phyloP scores from a whole-genome alignment of 2,113 vertebrate genomes.

The Aptenodytes forsteri region DNA sequence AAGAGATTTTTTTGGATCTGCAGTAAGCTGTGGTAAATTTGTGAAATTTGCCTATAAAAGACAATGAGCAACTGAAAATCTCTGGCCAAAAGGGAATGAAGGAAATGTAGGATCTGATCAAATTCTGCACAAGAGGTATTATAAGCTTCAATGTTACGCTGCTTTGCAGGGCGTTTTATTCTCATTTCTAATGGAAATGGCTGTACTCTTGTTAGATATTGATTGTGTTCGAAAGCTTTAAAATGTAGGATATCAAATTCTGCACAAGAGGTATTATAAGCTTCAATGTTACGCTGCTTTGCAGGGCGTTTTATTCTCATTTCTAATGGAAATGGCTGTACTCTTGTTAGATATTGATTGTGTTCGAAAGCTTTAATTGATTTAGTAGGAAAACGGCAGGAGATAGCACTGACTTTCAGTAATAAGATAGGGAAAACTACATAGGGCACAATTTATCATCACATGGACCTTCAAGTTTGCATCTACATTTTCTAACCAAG shows the following conservation, averaged over 20 bases:
- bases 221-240: too few relatives aligned
- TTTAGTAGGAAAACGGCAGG: neutral
- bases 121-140: neutral
- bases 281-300: neutral
- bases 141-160: neutral
- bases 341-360: neutral
- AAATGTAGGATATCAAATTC: neutral
- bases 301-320: neutral
- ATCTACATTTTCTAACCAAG: neutral
- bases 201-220: neutral
- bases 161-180: neutral
- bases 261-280: neutral
- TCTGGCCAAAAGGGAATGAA: neutral
- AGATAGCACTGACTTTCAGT: neutral
- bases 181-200: neutral
- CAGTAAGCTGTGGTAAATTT: neutral
- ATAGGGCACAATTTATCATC: neutral
- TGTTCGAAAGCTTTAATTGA: neutral
- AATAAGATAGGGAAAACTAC: neutral
- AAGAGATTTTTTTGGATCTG: neutral
- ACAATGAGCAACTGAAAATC: neutral
- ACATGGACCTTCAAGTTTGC: neutral
- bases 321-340: neutral
- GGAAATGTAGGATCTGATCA: neutral
- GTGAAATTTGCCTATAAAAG: neutral